phyloP scores from a whole-genome alignment of 2,113 vertebrate genomes.

The Tichodroma muraria region DNA sequence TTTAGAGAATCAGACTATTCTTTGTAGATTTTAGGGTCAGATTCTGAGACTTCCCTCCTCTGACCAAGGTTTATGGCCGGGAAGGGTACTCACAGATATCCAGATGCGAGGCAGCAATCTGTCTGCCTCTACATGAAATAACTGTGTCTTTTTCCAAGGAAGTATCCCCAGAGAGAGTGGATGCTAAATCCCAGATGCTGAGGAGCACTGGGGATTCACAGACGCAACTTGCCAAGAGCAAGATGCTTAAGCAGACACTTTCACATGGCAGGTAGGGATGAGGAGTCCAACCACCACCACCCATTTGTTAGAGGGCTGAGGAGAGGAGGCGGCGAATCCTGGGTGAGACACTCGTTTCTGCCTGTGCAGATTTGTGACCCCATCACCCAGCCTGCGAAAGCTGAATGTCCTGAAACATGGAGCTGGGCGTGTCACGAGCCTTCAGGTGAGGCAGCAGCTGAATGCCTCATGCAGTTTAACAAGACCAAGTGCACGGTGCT shows the following conservation, averaged over 20 bases:
- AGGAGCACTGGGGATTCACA: background rate
- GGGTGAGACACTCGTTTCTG: background rate
- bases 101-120: background rate
- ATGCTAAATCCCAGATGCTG: background rate
- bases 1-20: background rate
- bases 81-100: background rate
- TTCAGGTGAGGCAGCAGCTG: background rate
- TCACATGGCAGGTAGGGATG: background rate
- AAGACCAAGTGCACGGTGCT: background rate
- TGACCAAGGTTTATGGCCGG: background rate
- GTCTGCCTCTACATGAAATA: background rate
- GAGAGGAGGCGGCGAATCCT: background rate
- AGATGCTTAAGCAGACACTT: background rate
- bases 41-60: background rate
- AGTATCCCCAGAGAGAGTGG: background rate
- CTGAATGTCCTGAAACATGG: background rate
- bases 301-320: background rate
- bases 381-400: background rate
- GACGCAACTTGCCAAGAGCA: background rate
- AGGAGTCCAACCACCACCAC: background rate
- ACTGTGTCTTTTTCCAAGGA: background rate
- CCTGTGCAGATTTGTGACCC: background rate
- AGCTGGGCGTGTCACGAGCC: fast-evolving
- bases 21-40: background rate
- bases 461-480: background rate